phyloP scores from a whole-genome alignment of 1,140 invertebrate genomes.

The Zophobas atratus region DNA sequence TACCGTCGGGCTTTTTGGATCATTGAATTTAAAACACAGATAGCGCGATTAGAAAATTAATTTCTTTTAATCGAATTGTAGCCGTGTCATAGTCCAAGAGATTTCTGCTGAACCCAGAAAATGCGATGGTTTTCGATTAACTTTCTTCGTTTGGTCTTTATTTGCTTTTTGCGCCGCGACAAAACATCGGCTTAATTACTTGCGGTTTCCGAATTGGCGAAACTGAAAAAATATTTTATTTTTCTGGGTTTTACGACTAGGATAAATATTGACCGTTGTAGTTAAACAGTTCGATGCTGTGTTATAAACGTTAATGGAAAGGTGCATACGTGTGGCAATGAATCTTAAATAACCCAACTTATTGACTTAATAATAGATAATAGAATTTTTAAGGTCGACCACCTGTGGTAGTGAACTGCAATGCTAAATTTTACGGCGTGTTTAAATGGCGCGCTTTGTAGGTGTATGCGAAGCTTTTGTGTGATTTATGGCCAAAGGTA shows the following conservation, averaged over 20 bases:
- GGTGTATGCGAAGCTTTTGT: no score
- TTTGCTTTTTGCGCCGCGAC: neutral
- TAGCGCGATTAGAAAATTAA: neutral
- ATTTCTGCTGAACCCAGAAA: neutral
- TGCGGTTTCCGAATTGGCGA: no score
- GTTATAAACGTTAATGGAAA: neutral
- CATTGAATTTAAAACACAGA: constrained; percentile 8
- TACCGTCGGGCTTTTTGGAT: neutral
- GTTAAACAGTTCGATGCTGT: no score
- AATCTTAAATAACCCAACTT: neutral
- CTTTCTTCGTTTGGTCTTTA: neutral
- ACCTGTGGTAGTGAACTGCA: neutral
- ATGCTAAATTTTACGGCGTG: neutral
- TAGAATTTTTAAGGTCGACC: constrained; percentile 1
- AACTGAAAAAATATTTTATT: no score
- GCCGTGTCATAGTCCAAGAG: constrained; percentile 3
- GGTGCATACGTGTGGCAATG: constrained; percentile 1
- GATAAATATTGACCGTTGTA: no score
- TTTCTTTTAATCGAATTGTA: neutral
- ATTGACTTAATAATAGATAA: constrained; percentile 3
- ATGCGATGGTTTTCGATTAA: neutral
- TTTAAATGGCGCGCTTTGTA: no score
- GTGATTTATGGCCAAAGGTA: no score
- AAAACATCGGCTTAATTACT: no score
- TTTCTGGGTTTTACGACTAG: no score